phyloP scores from a whole-genome alignment of 2,113 vertebrate species.

The Dromiciops gliroides region DNA sequence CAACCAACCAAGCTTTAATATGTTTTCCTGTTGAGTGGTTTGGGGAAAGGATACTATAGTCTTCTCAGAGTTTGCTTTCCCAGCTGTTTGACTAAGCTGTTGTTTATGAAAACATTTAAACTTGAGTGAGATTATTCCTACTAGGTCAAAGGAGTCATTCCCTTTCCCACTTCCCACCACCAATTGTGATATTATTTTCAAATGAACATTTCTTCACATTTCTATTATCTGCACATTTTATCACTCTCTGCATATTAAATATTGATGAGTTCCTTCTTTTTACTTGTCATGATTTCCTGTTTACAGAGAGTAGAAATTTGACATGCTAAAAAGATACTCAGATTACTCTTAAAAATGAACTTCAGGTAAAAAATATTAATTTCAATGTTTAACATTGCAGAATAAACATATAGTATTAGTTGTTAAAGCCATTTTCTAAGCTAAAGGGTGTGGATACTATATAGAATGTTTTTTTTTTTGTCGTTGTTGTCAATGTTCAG shows the following conservation, averaged over 20 bases:
- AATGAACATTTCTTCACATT: conserved; percentile 15
- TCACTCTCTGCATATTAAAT: conserved; percentile 4
- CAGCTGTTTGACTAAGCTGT: conserved; percentile 5
- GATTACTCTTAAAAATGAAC: conserved; percentile 64
- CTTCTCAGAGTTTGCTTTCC: background rate
- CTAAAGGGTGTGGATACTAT: conserved; percentile 16
- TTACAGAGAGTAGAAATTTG: background rate
- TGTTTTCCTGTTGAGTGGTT: background rate
- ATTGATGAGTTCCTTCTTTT: conserved; percentile 12
- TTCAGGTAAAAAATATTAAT: conserved; percentile 71
- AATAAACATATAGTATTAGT: conserved; percentile 15
- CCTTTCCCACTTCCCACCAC: background rate
- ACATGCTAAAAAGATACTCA: conserved; percentile 32
- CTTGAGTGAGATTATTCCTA: conserved; percentile 23
- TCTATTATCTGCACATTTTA: conserved; percentile 15
- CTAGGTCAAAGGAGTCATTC: conserved; percentile 41
- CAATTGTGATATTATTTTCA: conserved; percentile 21
- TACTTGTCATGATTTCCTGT: background rate
- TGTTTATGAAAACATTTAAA: conserved; percentile 5
- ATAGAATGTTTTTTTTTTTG: no score
- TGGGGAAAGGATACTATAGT: background rate
- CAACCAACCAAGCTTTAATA: background rate
- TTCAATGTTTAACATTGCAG: conserved; percentile 30
- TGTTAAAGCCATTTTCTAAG: conserved; percentile 58
- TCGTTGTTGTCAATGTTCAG: no score